Conservation (phyloP, 2,888 invertebrate species). For the Eurytoma adleriae region DNA sequence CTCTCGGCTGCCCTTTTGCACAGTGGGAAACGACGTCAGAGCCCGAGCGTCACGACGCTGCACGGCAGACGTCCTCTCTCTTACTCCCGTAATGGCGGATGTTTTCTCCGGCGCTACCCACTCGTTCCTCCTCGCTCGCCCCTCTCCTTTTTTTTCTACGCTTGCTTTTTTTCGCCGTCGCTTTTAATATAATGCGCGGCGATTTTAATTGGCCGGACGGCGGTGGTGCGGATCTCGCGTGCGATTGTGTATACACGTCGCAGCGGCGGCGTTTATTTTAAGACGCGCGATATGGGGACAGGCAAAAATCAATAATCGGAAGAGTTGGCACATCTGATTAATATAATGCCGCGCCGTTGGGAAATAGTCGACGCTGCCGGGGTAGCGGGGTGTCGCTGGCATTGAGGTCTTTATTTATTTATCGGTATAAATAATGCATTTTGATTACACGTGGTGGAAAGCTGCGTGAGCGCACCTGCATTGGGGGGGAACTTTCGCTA, state of each 20-base stretch:
- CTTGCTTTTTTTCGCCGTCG: neutral
- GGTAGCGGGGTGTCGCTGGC: neutral
- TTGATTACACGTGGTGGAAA: neutral
- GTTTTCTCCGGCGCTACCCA: too few relatives aligned
- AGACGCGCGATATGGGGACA: conserved; percentile 9
- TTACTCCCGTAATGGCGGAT: neutral
- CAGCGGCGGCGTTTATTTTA: conserved; percentile 21
- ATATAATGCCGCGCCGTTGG: conserved; percentile 13
- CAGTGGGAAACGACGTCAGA: conserved; percentile 11
- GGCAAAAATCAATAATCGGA: conserved; percentile 42
- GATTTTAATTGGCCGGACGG: conserved; percentile 10
- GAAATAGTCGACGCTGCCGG: neutral
- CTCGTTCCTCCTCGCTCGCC: neutral
- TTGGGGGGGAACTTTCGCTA: too few relatives aligned
- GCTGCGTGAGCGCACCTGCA: too few relatives aligned
- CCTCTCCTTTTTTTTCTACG: neutral
- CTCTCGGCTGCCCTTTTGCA: neutral
- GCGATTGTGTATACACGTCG: neutral
- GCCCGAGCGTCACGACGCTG: conserved; percentile 20
- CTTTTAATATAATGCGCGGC: neutral
- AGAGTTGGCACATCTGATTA: conserved; percentile 24
- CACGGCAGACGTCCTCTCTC: neutral
- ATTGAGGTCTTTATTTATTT: conserved; percentile 19
- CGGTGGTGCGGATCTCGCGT: too few relatives aligned
- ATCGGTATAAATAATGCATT: conserved; percentile 24